phyloP scores from a whole-genome alignment of 2,888 invertebrate species.

The Cordilura impudica region DNA sequence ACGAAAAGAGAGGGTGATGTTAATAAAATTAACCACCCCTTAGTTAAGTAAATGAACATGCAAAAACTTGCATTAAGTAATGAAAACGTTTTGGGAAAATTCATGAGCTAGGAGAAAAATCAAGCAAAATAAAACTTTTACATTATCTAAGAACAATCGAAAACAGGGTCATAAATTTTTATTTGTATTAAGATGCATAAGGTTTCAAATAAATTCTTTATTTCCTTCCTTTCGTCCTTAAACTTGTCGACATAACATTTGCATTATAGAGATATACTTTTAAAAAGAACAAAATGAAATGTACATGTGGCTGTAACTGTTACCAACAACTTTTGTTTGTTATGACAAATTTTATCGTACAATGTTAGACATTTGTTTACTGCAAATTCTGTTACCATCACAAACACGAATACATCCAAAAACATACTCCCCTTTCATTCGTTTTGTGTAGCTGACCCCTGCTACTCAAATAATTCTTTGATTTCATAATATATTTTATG shows the following conservation, averaged over 20 bases:
- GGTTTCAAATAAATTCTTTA: conserved; percentile 42
- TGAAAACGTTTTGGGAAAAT: not conserved
- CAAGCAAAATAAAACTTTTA: conserved; percentile 34
- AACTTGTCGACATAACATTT: not conserved
- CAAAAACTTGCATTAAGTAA: conserved; percentile 28
- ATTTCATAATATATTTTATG: conserved; percentile 42
- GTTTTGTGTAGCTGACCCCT: conserved; percentile 34
- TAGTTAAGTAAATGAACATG: not conserved
- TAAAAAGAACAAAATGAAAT: conserved; percentile 30
- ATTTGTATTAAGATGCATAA: conserved; percentile 36
- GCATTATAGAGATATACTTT: conserved; percentile 4
- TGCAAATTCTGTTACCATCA: conserved; percentile 22
- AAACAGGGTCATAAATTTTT: conserved; percentile 60
- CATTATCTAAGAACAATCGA: conserved; percentile 53
- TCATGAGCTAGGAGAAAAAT: conserved; percentile 4
- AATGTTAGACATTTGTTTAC: conserved; percentile 51
- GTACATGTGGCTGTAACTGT: conserved; percentile 27
- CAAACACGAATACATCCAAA: not conserved
- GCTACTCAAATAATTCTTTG: conserved; percentile 26
- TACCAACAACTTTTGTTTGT: conserved; percentile 53
- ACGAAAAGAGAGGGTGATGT: not conserved
- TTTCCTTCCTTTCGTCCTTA: not conserved
- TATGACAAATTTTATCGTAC: conserved; percentile 33
- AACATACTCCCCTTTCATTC: not conserved
- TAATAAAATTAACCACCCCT: not conserved